Percentiles rank a stretch among this genome's conserved stretches.
These are phyloP conservation scores for Opisthograptis luteolata DNA, from an alignment of 2,888 invertebrate species.

Conservation along the genomic window DNA sequence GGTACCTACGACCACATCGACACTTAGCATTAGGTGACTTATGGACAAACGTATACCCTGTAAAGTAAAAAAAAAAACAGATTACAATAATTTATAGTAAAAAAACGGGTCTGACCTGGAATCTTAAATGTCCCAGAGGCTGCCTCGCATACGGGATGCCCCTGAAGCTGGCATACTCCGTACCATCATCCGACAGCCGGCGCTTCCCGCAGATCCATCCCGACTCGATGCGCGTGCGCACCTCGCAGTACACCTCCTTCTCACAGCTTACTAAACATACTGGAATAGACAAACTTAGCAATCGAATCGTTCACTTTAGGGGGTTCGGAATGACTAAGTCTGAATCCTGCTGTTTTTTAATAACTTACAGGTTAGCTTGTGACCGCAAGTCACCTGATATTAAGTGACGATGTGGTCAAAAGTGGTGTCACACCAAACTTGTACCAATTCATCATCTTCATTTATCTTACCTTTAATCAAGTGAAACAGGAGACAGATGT, in stretches of 20 bases:
- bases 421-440: too few relatives aligned
- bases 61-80: too few relatives aligned
- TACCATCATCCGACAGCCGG: slow-evolving; percentile 40
- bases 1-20: too few relatives aligned
- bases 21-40: neutral
- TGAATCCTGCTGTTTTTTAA: too few relatives aligned
- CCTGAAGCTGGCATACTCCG: slow-evolving; percentile 62
- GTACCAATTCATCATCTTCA: too few relatives aligned
- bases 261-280: slow-evolving; percentile 6
- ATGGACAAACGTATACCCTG: neutral
- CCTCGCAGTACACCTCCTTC: slow-evolving; percentile 5
- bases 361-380: too few relatives aligned
- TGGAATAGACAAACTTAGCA: neutral
- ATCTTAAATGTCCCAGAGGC: slow-evolving; percentile 60
- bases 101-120: slow-evolving; percentile 29
- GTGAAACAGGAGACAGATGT: neutral
- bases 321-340: too few relatives aligned
- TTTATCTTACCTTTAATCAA: neutral
- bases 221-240: slow-evolving; percentile 46
- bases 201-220: slow-evolving; percentile 65
- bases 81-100: neutral
- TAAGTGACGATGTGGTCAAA: too few relatives aligned
- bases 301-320: too few relatives aligned
- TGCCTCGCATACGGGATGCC: slow-evolving; percentile 71
- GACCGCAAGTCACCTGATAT: too few relatives aligned